Conservation (phyloP, 1,140 invertebrate species). For the Leptoteleia sp. region DNA sequence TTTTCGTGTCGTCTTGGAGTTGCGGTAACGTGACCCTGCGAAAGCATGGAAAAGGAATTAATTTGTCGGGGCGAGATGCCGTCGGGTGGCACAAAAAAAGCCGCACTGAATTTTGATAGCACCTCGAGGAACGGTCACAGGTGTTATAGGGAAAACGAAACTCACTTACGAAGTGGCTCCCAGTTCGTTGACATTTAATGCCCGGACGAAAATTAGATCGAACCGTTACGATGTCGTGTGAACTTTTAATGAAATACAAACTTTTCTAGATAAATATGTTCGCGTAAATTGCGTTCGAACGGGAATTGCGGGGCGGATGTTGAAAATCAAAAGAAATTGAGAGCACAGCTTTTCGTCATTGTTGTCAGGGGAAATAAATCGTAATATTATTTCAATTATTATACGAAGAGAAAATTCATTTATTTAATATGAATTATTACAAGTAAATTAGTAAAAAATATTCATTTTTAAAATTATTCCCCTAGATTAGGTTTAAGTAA, state of each 20-base stretch:
- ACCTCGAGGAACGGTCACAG: conserved; percentile 23
- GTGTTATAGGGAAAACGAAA: conserved; percentile 42
- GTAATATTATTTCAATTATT: too few relatives aligned
- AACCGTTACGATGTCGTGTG: conserved; percentile 23
- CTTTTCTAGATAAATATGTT: conserved; percentile 41
- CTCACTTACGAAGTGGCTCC: conserved; percentile 38
- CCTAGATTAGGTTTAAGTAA: too few relatives aligned
- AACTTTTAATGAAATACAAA: conserved; percentile 55
- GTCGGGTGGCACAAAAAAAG: background rate
- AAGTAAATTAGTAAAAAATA: too few relatives aligned
- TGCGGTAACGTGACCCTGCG: conserved; percentile 1
- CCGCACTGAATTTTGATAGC: conserved; percentile 12
- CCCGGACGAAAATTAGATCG: conserved; percentile 48
- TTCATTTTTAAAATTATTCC: too few relatives aligned
- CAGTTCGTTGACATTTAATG: conserved; percentile 50
- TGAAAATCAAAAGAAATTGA: background rate
- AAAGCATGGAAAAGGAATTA: conserved; percentile 14
- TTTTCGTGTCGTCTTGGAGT: conserved; percentile 17
- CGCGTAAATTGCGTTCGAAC: conserved; percentile 23
- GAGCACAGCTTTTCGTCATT: background rate
- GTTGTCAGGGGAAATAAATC: too few relatives aligned
- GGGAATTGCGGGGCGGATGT: background rate
- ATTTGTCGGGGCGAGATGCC: background rate
- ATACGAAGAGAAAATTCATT: too few relatives aligned
- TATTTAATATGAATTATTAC: too few relatives aligned